Evolutionary conservation across 2,888 invertebrate species (phyloP).

Genomic region (Scrobipalpa costella): DNA sequence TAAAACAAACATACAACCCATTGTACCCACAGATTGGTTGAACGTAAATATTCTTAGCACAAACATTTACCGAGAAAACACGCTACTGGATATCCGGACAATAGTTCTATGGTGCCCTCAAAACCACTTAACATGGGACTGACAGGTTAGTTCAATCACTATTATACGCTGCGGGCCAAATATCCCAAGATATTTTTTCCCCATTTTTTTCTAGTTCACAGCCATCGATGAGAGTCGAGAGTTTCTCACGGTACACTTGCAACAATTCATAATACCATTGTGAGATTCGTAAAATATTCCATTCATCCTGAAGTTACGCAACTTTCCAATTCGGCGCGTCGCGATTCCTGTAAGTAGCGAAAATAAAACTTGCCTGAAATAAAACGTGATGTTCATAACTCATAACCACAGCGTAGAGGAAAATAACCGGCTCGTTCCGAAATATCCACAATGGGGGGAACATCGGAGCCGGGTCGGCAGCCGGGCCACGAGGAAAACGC

Average conservation of each 20-base stretch:
- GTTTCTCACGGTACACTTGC: conserved; percentile 66
- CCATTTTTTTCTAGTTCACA: conserved; percentile 63
- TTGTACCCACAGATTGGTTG: conserved; percentile 55
- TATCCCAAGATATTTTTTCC: conserved; percentile 70
- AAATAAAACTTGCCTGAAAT: conserved; percentile 33
- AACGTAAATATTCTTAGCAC: conserved; percentile 73
- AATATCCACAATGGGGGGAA: conserved; percentile 38
- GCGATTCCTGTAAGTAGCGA: conserved; percentile 27
- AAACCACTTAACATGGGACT: conserved; percentile 81
- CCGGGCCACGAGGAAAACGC: conserved; percentile 39
- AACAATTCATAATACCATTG: conserved; percentile 45
- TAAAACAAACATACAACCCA: conserved; percentile 57
- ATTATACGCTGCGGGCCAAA: conserved; percentile 72
- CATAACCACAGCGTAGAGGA: conserved; percentile 23
- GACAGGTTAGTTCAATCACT: conserved; percentile 81
- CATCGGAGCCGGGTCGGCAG: not conserved
- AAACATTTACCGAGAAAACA: conserved; percentile 78
- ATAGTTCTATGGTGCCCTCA: conserved; percentile 69
- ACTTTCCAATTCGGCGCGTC: not conserved
- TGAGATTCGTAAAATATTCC: not conserved
- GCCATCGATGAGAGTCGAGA: conserved; percentile 51
- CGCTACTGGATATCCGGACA: conserved; percentile 75
- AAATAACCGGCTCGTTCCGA: conserved; percentile 24
- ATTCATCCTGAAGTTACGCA: not conserved
- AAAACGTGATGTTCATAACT: conserved; percentile 31